Base-by-base conservation (phyloP, 2,888 invertebrate species). In the Penaeus monodon region DNA sequence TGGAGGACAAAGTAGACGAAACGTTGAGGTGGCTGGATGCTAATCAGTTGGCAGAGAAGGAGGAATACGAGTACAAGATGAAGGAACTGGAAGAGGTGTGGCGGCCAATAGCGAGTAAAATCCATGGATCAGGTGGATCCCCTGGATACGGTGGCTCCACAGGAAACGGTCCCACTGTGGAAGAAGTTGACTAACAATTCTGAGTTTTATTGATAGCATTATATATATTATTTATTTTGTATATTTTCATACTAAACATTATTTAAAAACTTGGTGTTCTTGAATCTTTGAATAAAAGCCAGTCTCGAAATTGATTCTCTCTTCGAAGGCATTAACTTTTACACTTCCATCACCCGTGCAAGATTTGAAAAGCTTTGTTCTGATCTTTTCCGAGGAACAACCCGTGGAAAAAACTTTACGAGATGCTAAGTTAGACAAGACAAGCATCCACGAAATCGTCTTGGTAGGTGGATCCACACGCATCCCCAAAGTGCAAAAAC, bases 401-500 rank as follows among this genome's bases (percentile, higher is more conserved):
- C 70, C 70, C 68, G 74, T 95, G 3, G 95, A 95, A 91, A 94
- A 94, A 91, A 93, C 95, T 2, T 91, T 95, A 73, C 92, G 93
- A 70, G 95, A 95, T 92, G 98, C 98, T 89, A 98, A 99, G 93
- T 95, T 99, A 95, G 98, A 98, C 94, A 99, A 99, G 93, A 93
- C 95, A 6, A 95, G 95, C 91, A 95, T 99, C 90, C 96, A 97
- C 92, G 97, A 97, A 92, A 97, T 98, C 90, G 98, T 98, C 27
- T 93, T 97, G 92, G 96, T 96, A 98, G 98, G 98, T 91, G 98
- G 98, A 81, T 99, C 98, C 78, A 99, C 99, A 65, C 96, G 99
- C 93, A 99, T 99, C 92, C 99, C 99, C 85, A 99, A 98, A 93
- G 97, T 99, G 91, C 99, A 99, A 93, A 98, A 98, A 92, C 94